Percentiles rank a stretch among this genome's conserved stretches.
Conservation (phyloP, 2,797 vertebrate genomes). For the Heteromormyrus szaboi region DNA sequence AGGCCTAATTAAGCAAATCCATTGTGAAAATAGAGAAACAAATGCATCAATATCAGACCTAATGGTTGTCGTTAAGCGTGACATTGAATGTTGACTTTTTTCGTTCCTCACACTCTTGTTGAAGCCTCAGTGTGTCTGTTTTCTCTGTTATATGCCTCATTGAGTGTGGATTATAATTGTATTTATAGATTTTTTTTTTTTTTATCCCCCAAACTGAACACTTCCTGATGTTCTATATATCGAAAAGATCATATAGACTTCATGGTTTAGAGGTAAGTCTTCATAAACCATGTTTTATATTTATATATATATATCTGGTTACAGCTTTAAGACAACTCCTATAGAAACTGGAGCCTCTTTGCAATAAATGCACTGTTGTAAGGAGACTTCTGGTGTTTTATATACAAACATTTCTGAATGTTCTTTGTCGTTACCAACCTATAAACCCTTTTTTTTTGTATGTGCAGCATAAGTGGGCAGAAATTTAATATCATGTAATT, state of each 20-base stretch:
- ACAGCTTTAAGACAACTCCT: background rate
- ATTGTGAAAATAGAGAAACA: background rate
- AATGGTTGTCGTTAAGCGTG: background rate
- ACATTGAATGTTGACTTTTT: background rate
- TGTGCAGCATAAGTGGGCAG: background rate
- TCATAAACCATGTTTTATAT: background rate
- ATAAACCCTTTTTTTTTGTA: background rate
- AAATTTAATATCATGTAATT: background rate
- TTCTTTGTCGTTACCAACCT: background rate
- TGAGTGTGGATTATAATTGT: background rate
- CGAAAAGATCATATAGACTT: background rate
- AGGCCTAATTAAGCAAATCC: background rate
- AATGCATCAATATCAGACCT: background rate
- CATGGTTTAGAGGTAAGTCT: background rate
- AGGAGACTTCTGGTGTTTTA: background rate
- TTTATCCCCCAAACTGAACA: background rate
- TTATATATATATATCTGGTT: background rate
- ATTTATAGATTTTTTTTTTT: background rate
- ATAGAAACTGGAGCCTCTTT: background rate
- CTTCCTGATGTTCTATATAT: background rate
- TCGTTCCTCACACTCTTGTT: background rate
- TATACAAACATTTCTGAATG: background rate
- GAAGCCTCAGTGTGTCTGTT: background rate
- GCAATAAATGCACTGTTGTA: constrained; percentile 4
- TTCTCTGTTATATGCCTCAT: background rate